Percentiles rank a stretch among this genome's conserved stretches.
phyloP scores from a whole-genome alignment of 2,113 vertebrate species.

The Sitta europaea region DNA sequence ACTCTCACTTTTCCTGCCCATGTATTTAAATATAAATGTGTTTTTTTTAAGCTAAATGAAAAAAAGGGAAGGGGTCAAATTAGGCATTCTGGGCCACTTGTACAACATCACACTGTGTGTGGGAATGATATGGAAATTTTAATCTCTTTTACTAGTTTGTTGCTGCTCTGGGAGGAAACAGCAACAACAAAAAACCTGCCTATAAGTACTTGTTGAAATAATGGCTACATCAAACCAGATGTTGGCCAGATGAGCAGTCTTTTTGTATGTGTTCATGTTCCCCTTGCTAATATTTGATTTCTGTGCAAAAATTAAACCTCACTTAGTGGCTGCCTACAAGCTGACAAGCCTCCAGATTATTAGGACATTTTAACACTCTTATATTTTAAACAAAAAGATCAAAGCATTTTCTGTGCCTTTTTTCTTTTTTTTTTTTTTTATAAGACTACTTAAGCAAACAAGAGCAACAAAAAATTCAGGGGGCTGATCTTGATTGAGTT shows the following conservation, averaged over 20 bases:
- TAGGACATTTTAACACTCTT: background rate
- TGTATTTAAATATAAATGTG: background rate
- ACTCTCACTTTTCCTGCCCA: background rate
- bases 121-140: constrained; percentile 19
- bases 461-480: background rate
- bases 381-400: background rate
- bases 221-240: constrained; percentile 10
- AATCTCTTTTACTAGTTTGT: constrained; percentile 21
- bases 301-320: background rate
- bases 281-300: constrained; percentile 42
- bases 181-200: background rate
- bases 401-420: background rate
- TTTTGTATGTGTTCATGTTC: background rate
- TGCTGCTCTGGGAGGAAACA: constrained; percentile 49
- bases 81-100: background rate
- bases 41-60: background rate
- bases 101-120: background rate
- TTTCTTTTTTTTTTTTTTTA: background rate
- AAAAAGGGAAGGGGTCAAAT: background rate
- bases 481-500: accelerated
- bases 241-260: constrained; percentile 23
- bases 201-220: constrained; percentile 46
- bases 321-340: background rate
- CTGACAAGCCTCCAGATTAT: background rate
- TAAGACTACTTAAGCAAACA: background rate